Conservation (phyloP, 2,797 vertebrate genomes). For the Oreochromis mossambicus region DNA sequence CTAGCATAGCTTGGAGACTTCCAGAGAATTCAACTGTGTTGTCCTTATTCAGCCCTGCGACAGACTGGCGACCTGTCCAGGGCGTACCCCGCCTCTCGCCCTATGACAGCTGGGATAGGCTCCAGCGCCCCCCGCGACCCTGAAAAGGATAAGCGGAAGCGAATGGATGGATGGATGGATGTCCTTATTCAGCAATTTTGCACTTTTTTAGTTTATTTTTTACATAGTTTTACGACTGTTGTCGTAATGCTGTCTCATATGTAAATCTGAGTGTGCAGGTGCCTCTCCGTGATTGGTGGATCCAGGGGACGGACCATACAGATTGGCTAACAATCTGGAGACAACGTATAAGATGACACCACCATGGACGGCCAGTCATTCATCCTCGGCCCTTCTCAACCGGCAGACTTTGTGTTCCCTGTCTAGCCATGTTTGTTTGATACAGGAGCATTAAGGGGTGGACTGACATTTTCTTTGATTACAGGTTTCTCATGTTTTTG, state of each 20-base stretch:
- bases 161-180: too few species aligned
- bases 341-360: rapidly evolving
- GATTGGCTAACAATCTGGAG: neutral
- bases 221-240: neutral
- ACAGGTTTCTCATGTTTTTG: neutral
- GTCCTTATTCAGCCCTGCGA: neutral
- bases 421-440: neutral
- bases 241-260: rapidly evolving
- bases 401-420: neutral
- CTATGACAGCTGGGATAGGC: too few species aligned
- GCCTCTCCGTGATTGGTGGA: neutral
- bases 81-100: too few species aligned
- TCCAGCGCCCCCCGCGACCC: too few species aligned
- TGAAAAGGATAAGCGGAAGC: too few species aligned
- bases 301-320: neutral
- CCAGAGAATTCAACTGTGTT: neutral
- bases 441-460: rapidly evolving
- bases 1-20: neutral
- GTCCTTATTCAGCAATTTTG: neutral
- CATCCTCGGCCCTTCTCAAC: rapidly evolving
- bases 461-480: neutral
- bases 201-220: neutral
- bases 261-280: neutral
- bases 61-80: too few species aligned
- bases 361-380: neutral